Conservation (phyloP, 2,113 vertebrate genomes). For the Protobothrops mucrosquamatus region DNA sequence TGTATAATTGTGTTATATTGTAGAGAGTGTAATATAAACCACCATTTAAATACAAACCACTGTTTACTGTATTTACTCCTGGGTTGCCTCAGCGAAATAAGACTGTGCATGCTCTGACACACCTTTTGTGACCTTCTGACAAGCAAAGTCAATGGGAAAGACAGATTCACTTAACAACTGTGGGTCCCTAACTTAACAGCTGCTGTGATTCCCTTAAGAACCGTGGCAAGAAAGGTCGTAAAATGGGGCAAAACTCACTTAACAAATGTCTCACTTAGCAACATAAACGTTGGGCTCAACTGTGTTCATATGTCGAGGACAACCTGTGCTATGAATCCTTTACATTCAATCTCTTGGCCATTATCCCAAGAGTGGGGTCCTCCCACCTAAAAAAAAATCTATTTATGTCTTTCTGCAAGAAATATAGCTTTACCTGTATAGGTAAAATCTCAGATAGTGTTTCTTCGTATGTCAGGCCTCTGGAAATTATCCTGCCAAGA, state of each 20-base stretch:
- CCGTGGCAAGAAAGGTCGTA: neutral
- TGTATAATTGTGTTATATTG: too few relatives aligned
- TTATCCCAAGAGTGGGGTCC: neutral
- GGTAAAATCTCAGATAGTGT: neutral
- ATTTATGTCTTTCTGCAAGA: neutral
- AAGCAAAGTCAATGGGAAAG: too few relatives aligned
- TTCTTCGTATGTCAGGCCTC: neutral
- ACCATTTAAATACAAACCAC: too few relatives aligned
- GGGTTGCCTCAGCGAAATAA: too few relatives aligned
- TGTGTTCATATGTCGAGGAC: neutral
- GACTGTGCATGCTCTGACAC: too few relatives aligned
- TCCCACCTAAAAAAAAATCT: neutral
- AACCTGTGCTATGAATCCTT: neutral
- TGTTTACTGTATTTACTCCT: too few relatives aligned
- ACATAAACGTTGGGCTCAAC: neutral
- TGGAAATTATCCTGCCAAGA: neutral
- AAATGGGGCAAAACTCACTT: neutral
- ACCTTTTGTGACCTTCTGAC: too few relatives aligned
- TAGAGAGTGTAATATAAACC: too few relatives aligned
- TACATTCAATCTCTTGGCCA: neutral
- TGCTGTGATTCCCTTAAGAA: neutral
- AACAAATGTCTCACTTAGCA: neutral
- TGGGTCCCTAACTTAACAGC: too few relatives aligned
- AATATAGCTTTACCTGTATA: neutral
- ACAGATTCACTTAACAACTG: too few relatives aligned